These are phyloP conservation scores for Aleiodes testaceus DNA, from an alignment of 2,888 invertebrate genomes.

Conservation along the genomic window DNA sequence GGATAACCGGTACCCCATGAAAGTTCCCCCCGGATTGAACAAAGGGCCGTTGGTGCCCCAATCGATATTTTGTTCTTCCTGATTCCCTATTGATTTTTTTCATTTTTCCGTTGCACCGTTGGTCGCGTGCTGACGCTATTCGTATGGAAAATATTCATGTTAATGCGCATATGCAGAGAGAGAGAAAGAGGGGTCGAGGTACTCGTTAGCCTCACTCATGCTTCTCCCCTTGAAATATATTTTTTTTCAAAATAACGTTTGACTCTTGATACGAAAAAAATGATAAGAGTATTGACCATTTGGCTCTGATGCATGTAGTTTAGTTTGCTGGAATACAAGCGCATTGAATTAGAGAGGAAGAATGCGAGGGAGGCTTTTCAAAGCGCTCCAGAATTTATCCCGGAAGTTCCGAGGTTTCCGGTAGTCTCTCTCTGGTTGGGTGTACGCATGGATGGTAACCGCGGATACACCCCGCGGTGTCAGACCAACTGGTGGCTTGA, in stretches of 20 bases:
- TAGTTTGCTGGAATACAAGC: neutral
- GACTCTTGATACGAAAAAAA: neutral
- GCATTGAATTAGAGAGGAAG: neutral
- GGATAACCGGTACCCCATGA: slow-evolving; percentile 20
- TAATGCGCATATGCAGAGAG: slow-evolving; percentile 33
- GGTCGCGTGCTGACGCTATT: slow-evolving; percentile 44
- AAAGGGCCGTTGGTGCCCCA: slow-evolving; percentile 19
- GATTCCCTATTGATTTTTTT: slow-evolving; percentile 39
- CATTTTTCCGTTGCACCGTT: slow-evolving; percentile 11
- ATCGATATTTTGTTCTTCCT: slow-evolving; percentile 43
- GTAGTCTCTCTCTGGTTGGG: slow-evolving; percentile 42
- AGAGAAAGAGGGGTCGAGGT: slow-evolving; percentile 9
- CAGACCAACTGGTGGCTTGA: slow-evolving; percentile 57
- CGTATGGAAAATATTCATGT: slow-evolving; percentile 43
- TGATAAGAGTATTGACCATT: too few relatives aligned
- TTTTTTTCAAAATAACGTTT: slow-evolving; percentile 9
- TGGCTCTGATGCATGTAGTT: too few relatives aligned
- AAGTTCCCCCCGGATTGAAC: neutral
- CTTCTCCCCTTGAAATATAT: slow-evolving; percentile 1
- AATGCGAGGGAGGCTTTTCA: slow-evolving; percentile 4
- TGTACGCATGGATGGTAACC: slow-evolving; percentile 31
- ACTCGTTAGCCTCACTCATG: slow-evolving; percentile 36
- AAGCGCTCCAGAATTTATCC: slow-evolving; percentile 38
- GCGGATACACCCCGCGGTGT: slow-evolving; percentile 48
- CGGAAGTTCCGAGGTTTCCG: slow-evolving; percentile 61